Conservation (phyloP, 2,888 invertebrate genomes). For the Microctonus aethiopoides region DNA sequence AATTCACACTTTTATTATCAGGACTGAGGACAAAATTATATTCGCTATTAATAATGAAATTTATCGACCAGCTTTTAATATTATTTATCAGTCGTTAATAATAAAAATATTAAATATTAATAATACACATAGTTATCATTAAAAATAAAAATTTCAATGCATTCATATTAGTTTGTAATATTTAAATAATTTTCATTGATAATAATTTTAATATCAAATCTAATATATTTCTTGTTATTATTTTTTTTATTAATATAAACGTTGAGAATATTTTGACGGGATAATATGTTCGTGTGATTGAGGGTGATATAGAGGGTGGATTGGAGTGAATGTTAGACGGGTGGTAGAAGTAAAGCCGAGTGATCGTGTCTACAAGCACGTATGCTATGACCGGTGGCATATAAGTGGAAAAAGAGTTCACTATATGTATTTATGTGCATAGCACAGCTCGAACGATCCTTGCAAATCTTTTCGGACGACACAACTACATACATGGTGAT, state of each 20-base stretch:
- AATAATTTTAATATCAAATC: neutral
- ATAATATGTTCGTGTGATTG: constrained; percentile 8
- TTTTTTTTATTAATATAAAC: neutral
- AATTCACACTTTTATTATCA: too few relatives aligned
- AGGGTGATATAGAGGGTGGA: neutral
- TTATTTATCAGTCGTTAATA: too few relatives aligned
- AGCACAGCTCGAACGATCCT: constrained; percentile 31
- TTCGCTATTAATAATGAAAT: too few relatives aligned
- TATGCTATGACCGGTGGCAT: constrained; percentile 31
- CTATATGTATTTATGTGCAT: neutral
- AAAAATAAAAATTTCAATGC: too few relatives aligned
- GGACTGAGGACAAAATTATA: too few relatives aligned
- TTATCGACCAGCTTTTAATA: too few relatives aligned
- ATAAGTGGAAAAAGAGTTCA: constrained; percentile 11
- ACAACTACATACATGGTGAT: constrained; percentile 44
- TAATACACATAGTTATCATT: too few relatives aligned
- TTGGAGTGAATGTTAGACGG: neutral
- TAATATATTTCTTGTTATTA: neutral
- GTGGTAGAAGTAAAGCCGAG: constrained; percentile 45
- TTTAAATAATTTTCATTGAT: neutral
- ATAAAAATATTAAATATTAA: too few relatives aligned
- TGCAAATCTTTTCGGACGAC: constrained; percentile 44
- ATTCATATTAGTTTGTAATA: too few relatives aligned
- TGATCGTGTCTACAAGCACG: constrained; percentile 49
- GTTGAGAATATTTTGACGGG: neutral